phyloP scores from a whole-genome alignment of 2,113 vertebrate genomes.

The Nibea coibor region DNA sequence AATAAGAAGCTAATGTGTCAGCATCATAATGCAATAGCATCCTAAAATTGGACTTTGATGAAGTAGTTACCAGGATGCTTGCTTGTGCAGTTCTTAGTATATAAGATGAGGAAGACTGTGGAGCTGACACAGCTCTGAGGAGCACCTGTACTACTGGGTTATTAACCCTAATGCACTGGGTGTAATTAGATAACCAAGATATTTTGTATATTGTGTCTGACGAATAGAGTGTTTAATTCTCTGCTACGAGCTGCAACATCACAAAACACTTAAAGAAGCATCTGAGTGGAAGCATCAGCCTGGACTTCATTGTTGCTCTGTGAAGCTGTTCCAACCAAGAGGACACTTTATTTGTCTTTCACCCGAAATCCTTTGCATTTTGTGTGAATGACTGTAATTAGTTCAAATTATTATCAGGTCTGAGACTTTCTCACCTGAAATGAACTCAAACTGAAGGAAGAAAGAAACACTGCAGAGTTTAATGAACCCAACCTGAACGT shows the following conservation, averaged over 20 bases:
- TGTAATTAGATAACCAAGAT: background rate
- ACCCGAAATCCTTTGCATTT: constrained; percentile 4
- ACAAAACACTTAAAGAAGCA: background rate
- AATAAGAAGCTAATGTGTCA: background rate
- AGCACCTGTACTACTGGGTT: background rate
- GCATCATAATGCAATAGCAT: background rate
- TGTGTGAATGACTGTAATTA: background rate
- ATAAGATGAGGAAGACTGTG: background rate
- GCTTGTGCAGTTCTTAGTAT: background rate
- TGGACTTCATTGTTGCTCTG: background rate
- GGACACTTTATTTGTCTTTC: background rate
- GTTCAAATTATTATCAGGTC: background rate
- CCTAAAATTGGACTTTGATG: background rate
- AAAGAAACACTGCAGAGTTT: constrained; percentile 30
- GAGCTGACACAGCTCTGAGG: background rate
- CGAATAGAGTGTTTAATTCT: too few relatives aligned
- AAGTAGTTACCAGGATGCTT: background rate
- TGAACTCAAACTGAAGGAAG: constrained; percentile 13
- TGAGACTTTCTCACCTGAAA: constrained; percentile 18
- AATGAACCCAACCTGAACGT: constrained; percentile 43
- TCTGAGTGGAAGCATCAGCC: background rate
- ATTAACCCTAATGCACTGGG: background rate
- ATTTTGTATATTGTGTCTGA: background rate
- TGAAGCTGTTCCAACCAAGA: background rate
- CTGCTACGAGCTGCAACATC: background rate